These are phyloP conservation scores for Leucozona laternaria DNA, from an alignment of 2,888 invertebrate species.

Conservation along the genomic window DNA sequence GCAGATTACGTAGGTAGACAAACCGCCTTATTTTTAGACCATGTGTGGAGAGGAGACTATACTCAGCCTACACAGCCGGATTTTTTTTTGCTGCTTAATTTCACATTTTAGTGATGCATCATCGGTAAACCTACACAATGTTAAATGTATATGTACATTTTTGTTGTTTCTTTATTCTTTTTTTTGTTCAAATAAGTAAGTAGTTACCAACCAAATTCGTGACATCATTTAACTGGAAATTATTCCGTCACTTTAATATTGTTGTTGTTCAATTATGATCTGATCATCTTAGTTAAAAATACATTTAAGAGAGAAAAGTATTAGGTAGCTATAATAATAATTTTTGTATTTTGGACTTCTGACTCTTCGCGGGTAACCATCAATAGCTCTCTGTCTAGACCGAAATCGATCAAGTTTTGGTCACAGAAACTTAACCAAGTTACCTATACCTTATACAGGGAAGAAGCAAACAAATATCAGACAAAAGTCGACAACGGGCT, in stretches of 20 bases:
- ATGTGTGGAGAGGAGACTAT: neutral
- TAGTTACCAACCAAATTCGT: neutral
- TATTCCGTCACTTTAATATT: neutral
- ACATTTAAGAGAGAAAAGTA: too few species aligned
- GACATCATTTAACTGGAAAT: constrained; percentile 18
- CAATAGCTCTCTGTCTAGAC: too few species aligned
- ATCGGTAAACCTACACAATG: constrained; percentile 11
- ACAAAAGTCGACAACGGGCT: too few species aligned
- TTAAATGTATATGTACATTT: neutral
- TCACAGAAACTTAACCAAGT: too few species aligned
- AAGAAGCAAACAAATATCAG: too few species aligned
- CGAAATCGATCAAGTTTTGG: too few species aligned
- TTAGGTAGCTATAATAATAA: too few species aligned
- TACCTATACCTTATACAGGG: too few species aligned
- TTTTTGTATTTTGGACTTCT: too few species aligned
- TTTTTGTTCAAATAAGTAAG: neutral
- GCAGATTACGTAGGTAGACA: neutral
- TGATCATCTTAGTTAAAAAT: too few species aligned
- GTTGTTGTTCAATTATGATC: neutral
- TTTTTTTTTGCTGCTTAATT: neutral
- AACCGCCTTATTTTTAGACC: constrained; percentile 12
- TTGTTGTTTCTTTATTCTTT: neutral
- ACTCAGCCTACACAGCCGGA: neutral
- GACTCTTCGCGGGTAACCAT: too few species aligned
- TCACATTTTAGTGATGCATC: constrained; percentile 1